phyloP scores from a whole-genome alignment of 2,888 invertebrate genomes.

The Cabera pusaria region DNA sequence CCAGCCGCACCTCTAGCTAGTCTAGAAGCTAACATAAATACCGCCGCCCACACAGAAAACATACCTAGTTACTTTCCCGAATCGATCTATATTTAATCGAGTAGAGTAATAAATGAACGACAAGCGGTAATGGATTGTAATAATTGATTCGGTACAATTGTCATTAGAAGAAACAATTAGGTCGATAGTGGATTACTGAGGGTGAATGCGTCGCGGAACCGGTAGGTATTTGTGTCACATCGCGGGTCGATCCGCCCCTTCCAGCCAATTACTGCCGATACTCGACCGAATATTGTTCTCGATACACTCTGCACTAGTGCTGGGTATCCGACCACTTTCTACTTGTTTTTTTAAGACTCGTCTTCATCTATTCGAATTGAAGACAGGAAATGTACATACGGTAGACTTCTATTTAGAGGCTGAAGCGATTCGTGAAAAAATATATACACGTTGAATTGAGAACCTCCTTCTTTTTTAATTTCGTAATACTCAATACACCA shows the following conservation, averaged over 20 bases:
- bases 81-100: constrained; percentile 21
- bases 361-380: too few relatives aligned
- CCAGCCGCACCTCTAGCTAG: too few relatives aligned
- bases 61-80: constrained; percentile 7
- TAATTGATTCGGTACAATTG: constrained; percentile 62
- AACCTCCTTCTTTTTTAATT: too few relatives aligned
- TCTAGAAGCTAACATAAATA: too few relatives aligned
- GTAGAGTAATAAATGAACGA: constrained; percentile 43
- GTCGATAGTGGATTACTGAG: constrained; percentile 72
- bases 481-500: too few relatives aligned
- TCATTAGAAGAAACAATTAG: constrained; percentile 76
- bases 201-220: constrained; percentile 69
- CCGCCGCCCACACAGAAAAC: constrained; percentile 1
- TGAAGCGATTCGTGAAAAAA: too few relatives aligned
- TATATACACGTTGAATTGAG: too few relatives aligned
- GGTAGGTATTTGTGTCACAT: constrained; percentile 76
- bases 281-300: constrained; percentile 72
- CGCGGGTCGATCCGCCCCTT: constrained; percentile 69
- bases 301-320: too few relatives aligned
- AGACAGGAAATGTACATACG: too few relatives aligned
- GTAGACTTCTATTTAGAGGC: too few relatives aligned
- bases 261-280: constrained; percentile 72
- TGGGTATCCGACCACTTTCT: constrained; percentile 3
- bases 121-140: constrained; percentile 51
- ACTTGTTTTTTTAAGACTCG: too few relatives aligned